Evolutionary conservation across 2,797 vertebrate species (phyloP).

Genomic region (Trachurus trachurus): DNA sequence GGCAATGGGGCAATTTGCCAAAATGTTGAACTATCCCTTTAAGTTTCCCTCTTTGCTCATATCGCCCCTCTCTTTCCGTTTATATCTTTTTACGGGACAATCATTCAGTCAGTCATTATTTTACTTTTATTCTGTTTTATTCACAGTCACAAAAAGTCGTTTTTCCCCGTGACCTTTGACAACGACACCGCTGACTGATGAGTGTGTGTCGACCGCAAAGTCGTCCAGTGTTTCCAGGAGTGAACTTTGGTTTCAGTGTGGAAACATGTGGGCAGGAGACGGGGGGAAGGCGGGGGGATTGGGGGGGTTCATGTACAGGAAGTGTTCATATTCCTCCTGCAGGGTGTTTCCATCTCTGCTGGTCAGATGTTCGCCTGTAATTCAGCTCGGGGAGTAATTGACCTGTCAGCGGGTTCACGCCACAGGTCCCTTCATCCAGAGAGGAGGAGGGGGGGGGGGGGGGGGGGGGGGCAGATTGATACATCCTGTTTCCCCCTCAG

Average conservation of each 20-base stretch:
- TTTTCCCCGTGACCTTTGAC: slow-evolving; percentile 40
- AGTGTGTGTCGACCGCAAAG: slow-evolving; percentile 23
- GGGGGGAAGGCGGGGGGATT: background rate
- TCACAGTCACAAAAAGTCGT: no score
- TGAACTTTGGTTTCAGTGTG: slow-evolving; percentile 67
- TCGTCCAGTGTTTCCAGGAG: slow-evolving; percentile 27
- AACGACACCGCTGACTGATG: slow-evolving; percentile 49
- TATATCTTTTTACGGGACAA: no score
- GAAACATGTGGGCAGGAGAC: slow-evolving; percentile 1
- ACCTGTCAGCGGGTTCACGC: slow-evolving; percentile 79
- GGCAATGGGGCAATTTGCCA: no score
- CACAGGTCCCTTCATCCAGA: slow-evolving; percentile 71
- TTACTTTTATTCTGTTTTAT: no score
- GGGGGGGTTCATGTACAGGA: slow-evolving; percentile 58
- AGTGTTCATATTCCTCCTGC: slow-evolving; percentile 66
- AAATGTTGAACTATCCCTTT: no score
- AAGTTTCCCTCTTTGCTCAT: no score
- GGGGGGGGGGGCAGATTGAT: slow-evolving; percentile 68
- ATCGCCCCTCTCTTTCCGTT: no score
- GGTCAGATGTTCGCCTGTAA: slow-evolving; percentile 69
- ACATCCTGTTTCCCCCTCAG: slow-evolving; percentile 66
- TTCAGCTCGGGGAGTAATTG: slow-evolving; percentile 84
- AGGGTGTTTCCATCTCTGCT: slow-evolving; percentile 76
- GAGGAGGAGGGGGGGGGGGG: background rate
- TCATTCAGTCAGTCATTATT: no score